phyloP scores from a whole-genome alignment of 2,888 invertebrate species.

The Eurois occulta region DNA sequence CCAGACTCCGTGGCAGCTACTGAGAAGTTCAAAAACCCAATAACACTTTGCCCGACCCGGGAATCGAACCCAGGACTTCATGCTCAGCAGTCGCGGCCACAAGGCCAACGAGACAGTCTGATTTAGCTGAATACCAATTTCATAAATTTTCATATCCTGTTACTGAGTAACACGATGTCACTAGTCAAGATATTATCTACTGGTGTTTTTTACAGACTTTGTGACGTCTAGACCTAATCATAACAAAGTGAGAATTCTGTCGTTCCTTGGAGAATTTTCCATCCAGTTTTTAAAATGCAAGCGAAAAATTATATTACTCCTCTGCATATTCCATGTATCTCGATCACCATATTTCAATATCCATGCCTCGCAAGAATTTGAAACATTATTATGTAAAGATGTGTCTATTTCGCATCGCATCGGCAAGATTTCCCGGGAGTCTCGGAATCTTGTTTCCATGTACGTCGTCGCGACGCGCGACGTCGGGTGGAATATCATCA shows the following conservation, averaged over 20 bases:
- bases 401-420: slow-evolving; percentile 39
- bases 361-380: slow-evolving; percentile 42
- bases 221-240: too few species aligned
- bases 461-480: neutral
- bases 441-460: slow-evolving; percentile 38
- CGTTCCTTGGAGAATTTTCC: neutral
- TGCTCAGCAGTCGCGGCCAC: too few species aligned
- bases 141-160: neutral
- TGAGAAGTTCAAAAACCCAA: too few species aligned
- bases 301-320: slow-evolving; percentile 27
- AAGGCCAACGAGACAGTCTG: too few species aligned
- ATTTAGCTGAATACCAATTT: neutral
- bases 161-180: neutral
- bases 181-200: too few species aligned
- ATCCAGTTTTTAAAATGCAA: slow-evolving; percentile 23
- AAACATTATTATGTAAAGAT: slow-evolving; percentile 53
- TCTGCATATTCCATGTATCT: slow-evolving; percentile 30
- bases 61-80: too few species aligned
- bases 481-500: slow-evolving; percentile 29
- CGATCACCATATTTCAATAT: slow-evolving; percentile 55
- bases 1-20: too few species aligned
- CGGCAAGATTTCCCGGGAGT: slow-evolving; percentile 61
- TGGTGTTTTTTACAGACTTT: too few species aligned
- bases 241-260: neutral
- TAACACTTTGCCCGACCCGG: too few species aligned